Evolutionary conservation across 2,797 vertebrate species (phyloP), one percentile per base, ranked within the genome.

Genomic region (Podarcis siculus): DNA sequence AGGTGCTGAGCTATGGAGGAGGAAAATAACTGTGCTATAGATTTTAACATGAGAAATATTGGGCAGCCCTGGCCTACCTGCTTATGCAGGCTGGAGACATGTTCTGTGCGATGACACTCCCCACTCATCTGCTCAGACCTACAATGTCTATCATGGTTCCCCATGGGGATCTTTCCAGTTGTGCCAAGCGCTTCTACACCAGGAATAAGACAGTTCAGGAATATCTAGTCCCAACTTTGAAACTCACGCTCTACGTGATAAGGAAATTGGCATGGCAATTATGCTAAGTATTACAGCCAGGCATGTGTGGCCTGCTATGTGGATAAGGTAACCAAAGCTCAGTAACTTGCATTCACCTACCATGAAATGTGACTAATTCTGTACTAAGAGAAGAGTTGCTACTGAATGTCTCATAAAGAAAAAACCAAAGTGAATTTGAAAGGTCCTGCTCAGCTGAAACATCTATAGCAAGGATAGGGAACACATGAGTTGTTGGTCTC

Each of bases 41-140:
- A 81, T 87, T 4, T 3, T 76, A 19, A 32, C 88, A 66, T 87
- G 45, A 5, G 87, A 90, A 91, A 83, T 21, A 77, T 9, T 13
- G 89, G 21, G 8, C 45, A 55, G n/a, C 23, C 19, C 30, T 32
- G 61, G 37, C 39, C 45, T 69, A 37, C 7, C 21, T 80, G 37
- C 8, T 39, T 39, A 71, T 17, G 12, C 19, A 42, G 27, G 5
- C 61, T 69, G 10, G 45, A 83, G 7, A 23, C 10, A 39, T 19
- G 21, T 55, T 45, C 25, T 45, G 6, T 78, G 21, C 45, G 32
- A 8, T 71, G 5, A 21, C 49, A 58, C 35, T 8, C 17, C 15
- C 23, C 1, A 12, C 19, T 37, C 27, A 9, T 8, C 10, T 21
- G 35, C 12, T 32, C 8, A 71, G 10, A 5, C 32, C 12, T 32